Percentiles rank a stretch among this genome's conserved stretches.
These are phyloP conservation scores for Drosophila nasuta DNA, from an alignment of 1,140 invertebrate species.

Conservation along the genomic window DNA sequence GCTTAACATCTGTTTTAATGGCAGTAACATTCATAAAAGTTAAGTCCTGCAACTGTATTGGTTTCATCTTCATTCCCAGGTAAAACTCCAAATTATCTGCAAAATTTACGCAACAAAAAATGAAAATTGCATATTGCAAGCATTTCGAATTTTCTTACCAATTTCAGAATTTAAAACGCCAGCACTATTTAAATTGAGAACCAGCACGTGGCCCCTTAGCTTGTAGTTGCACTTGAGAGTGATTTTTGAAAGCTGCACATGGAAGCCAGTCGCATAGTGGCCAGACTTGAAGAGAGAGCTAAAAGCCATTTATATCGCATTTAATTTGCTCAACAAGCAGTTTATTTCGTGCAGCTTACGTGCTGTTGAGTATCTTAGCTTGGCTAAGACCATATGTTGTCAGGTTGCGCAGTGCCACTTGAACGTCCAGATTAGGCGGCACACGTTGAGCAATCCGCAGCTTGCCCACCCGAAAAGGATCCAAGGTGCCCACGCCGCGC, in stretches of 20 bases:
- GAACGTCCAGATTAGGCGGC: constrained; percentile 42
- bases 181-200: constrained; percentile 41
- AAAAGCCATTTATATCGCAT: background rate
- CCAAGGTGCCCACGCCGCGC: constrained; percentile 38
- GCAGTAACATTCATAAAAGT: constrained; percentile 41
- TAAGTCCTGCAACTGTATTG: constrained; percentile 17
- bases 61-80: constrained; percentile 32
- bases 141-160: constrained; percentile 10
- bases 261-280: constrained; percentile 41
- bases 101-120: background rate
- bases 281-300: constrained; percentile 25
- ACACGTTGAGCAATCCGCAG: constrained; percentile 48
- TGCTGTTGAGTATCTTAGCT: constrained; percentile 43
- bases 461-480: constrained; percentile 48
- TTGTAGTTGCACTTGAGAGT: constrained; percentile 35
- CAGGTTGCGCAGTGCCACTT: constrained; percentile 47
- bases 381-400: constrained; percentile 44
- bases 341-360: constrained; percentile 32
- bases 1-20: constrained; percentile 36
- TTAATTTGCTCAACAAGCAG: background rate
- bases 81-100: constrained; percentile 46
- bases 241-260: constrained; percentile 32
- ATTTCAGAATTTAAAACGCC: constrained; percentile 25
- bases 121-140: background rate
- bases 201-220: constrained; percentile 35